A percentile compares a stretch with the other conserved stretches of the same genome.
phyloP scores from a whole-genome alignment of 1,140 invertebrate species.

The Microplitis mediator region DNA sequence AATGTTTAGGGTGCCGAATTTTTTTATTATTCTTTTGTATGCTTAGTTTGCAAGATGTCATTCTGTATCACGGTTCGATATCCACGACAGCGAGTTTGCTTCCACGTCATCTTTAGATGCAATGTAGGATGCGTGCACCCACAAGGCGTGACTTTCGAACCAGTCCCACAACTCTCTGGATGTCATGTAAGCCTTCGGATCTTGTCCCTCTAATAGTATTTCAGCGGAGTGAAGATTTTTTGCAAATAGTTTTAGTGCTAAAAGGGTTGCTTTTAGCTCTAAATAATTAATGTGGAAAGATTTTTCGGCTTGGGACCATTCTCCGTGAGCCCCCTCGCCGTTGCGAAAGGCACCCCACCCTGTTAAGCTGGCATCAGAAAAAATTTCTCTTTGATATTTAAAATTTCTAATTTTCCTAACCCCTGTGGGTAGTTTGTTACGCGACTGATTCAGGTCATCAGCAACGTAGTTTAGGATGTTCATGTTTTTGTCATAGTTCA shows the following conservation, averaged over 20 bases:
- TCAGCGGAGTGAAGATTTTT: not conserved
- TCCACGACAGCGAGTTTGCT: not conserved
- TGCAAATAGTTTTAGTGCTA: conserved; percentile 15
- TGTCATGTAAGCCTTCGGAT: not conserved
- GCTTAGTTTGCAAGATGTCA: not conserved
- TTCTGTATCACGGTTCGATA: not conserved
- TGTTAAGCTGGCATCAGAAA: conserved; percentile 3
- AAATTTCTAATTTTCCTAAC: conserved; percentile 8
- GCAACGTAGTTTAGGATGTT: not conserved
- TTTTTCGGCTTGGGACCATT: conserved; percentile 1
- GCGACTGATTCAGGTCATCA: conserved; percentile 2
- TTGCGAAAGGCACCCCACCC: conserved; percentile 4
- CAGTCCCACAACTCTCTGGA: not conserved
- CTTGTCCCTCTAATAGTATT: not conserved
- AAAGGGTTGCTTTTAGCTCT: not conserved
- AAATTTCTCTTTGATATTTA: conserved; percentile 7
- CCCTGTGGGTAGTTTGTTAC: not conserved
- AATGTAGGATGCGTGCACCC: not conserved
- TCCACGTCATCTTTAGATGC: not conserved
- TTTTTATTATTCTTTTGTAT: not conserved
- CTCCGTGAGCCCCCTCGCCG: not conserved
- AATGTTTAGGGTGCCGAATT: not conserved
- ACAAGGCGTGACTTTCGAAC: not conserved
- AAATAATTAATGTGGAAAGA: conserved; percentile 9
- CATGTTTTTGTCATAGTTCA: conserved; percentile 7